Conservation (phyloP, 2,113 vertebrate species). For the Myanophis thanlyinensis region DNA sequence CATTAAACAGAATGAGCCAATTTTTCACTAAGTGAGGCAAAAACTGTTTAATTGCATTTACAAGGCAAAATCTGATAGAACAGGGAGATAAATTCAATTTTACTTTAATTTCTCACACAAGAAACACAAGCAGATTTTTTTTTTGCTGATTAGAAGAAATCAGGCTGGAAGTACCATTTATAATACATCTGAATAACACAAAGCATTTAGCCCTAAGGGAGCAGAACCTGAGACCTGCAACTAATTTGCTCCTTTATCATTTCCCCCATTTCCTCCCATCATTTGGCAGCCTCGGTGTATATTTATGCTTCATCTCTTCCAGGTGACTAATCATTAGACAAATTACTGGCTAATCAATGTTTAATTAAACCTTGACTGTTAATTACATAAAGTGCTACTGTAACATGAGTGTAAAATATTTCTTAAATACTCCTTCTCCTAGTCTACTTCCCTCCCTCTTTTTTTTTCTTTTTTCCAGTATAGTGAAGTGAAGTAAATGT, state of each 20-base stretch:
- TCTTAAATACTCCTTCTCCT: constrained; percentile 20
- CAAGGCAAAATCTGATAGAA: constrained; percentile 75
- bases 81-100: constrained; percentile 63
- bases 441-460: neutral
- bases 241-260: constrained; percentile 64
- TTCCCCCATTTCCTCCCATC: constrained; percentile 39
- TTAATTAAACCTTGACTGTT: constrained; percentile 88
- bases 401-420: constrained; percentile 58
- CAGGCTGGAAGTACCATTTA: constrained; percentile 72
- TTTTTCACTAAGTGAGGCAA: constrained; percentile 46
- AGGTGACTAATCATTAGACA: constrained; percentile 84
- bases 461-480: constrained; percentile 40
- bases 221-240: constrained; percentile 62
- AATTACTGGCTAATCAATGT: constrained; percentile 91
- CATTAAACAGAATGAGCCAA: constrained; percentile 41
- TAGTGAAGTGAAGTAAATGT: neutral
- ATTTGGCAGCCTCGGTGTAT: constrained; percentile 62
- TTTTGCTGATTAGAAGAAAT: constrained; percentile 76
- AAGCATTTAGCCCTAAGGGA: constrained; percentile 66
- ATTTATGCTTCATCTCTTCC: constrained; percentile 72
- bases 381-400: constrained; percentile 77
- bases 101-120: constrained; percentile 66
- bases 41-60: constrained; percentile 61
- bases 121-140: constrained; percentile 69
- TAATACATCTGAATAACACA: constrained; percentile 69